Conservation (phyloP, 2,113 vertebrate genomes). For the Melierax canorus region DNA sequence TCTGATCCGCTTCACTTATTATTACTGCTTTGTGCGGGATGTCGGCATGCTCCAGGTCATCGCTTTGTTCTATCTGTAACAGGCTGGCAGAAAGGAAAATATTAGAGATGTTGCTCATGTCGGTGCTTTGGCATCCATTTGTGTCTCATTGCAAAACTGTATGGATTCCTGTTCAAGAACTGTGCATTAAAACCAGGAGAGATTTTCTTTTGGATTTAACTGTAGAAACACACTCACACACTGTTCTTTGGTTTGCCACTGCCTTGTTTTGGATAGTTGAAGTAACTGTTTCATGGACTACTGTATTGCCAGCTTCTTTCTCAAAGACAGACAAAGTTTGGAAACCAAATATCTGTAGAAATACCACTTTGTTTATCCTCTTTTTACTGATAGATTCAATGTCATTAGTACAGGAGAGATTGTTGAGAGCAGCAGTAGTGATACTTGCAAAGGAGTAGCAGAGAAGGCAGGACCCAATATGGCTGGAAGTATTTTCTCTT, state of each 20-base stretch:
- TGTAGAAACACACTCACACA: not conserved
- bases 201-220: not conserved
- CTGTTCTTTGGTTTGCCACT: not conserved
- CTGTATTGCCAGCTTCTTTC: not conserved
- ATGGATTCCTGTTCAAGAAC: not conserved
- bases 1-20: not conserved
- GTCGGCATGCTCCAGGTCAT: not conserved
- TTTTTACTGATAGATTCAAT: not conserved
- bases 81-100: not conserved
- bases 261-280: not conserved
- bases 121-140: not conserved
- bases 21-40: not conserved
- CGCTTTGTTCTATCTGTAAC: not conserved
- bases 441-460: not conserved
- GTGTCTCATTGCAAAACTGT: not conserved
- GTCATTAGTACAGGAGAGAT: not conserved
- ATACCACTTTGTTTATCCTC: not conserved
- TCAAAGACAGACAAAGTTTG: not conserved
- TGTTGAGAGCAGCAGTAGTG: not conserved
- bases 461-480: not conserved
- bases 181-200: not conserved
- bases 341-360: not conserved
- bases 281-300: not conserved
- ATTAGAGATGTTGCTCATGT: not conserved
- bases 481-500: not conserved